phyloP scores from a whole-genome alignment of 2,888 invertebrate genomes.

The Pogonocherus hispidulus region DNA sequence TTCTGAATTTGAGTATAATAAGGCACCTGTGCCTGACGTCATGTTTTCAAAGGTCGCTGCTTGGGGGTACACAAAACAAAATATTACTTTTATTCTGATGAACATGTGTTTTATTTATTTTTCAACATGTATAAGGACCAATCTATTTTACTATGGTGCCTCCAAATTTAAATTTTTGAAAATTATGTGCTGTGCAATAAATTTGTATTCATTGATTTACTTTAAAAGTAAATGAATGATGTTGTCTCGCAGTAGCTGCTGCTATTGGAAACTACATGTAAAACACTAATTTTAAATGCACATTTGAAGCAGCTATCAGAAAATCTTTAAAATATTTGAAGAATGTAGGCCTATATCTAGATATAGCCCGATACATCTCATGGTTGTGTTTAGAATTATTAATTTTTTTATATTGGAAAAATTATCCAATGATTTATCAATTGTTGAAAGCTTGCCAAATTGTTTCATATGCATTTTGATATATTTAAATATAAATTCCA shows the following conservation, averaged over 20 bases:
- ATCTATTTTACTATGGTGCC: background rate
- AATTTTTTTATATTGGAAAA: background rate
- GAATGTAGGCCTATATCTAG: background rate
- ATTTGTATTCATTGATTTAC: background rate
- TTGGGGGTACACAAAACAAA: too few species aligned
- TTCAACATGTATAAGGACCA: slow-evolving; percentile 19
- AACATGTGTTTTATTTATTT: too few species aligned
- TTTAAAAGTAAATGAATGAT: background rate
- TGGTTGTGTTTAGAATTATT: slow-evolving; percentile 14
- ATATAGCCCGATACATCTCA: background rate
- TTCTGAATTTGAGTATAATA: too few species aligned
- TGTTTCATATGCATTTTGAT: background rate
- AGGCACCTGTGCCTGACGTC: too few species aligned
- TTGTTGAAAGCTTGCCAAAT: slow-evolving; percentile 16
- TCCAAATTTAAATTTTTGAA: slow-evolving; percentile 4
- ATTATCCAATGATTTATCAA: background rate
- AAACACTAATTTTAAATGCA: background rate
- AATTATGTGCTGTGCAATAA: slow-evolving; percentile 3
- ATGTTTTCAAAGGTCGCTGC: too few species aligned
- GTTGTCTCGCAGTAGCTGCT: background rate
- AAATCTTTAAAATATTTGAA: background rate
- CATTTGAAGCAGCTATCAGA: background rate
- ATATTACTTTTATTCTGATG: too few species aligned
- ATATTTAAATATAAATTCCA: slow-evolving; percentile 11
- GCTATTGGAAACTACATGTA: background rate